These are phyloP conservation scores for Polydrusus pterygomalis DNA, from an alignment of 2,888 invertebrate species.

Conservation along the genomic window DNA sequence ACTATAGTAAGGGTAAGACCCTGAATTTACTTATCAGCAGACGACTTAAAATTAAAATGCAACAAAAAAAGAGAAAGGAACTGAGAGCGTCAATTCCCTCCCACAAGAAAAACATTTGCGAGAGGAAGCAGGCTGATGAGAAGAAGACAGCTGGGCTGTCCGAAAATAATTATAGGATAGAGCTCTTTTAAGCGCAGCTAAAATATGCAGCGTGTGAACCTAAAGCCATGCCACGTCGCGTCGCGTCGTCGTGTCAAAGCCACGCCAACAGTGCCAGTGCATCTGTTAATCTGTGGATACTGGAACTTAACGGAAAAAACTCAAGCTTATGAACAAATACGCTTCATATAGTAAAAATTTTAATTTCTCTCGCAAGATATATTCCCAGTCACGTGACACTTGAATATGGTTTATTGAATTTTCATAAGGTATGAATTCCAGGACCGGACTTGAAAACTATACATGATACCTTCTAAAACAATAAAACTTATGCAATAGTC, in stretches of 20 bases:
- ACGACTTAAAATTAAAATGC: not conserved
- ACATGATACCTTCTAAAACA: too few species aligned
- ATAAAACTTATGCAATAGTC: too few species aligned
- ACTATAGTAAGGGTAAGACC: too few species aligned
- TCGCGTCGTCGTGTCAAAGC: slow-evolving; percentile 11
- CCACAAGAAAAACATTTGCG: slow-evolving; percentile 38
- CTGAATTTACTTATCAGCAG: not conserved
- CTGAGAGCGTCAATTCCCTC: slow-evolving; percentile 11
- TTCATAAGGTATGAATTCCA: too few species aligned
- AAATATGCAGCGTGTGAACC: slow-evolving; percentile 51
- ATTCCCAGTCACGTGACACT: too few species aligned
- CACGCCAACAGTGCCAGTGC: not conserved
- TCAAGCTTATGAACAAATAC: not conserved
- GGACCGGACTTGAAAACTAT: too few species aligned
- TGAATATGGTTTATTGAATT: too few species aligned
- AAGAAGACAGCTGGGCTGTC: slow-evolving; percentile 71
- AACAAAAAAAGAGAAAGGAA: not conserved
- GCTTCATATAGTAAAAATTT: too few species aligned
- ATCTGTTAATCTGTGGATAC: not conserved
- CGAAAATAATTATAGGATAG: slow-evolving; percentile 64
- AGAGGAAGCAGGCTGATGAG: slow-evolving; percentile 67
- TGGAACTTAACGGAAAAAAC: not conserved
- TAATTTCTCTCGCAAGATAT: too few species aligned
- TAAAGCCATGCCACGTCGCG: slow-evolving; percentile 10
- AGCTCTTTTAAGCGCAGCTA: slow-evolving; percentile 45